Percentiles rank a stretch among this genome's conserved stretches.
Conservation (phyloP, 1,140 invertebrate genomes). For the Limonius californicus region DNA sequence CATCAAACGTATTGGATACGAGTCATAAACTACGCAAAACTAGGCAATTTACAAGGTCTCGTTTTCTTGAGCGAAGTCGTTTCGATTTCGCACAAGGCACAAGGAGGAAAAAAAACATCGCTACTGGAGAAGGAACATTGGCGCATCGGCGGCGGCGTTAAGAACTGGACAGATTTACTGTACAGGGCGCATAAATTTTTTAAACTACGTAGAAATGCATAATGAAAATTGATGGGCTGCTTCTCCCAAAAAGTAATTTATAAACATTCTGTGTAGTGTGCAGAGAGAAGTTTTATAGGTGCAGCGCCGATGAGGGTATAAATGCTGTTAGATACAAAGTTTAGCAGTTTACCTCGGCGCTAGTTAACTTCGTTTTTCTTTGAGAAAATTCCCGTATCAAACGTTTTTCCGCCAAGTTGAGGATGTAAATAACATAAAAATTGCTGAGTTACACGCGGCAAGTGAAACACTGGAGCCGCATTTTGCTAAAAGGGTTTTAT, state of each 20-base stretch:
- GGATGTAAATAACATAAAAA: conserved; percentile 3
- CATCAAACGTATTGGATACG: conserved; percentile 11
- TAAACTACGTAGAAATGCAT: neutral
- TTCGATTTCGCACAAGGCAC: neutral
- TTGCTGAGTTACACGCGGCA: neutral
- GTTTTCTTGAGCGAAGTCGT: neutral
- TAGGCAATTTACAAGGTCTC: neutral
- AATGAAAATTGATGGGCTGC: neutral
- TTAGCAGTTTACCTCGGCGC: too few relatives aligned
- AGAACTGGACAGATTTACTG: neutral
- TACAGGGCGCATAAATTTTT: neutral
- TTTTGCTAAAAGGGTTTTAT: conserved; percentile 3
- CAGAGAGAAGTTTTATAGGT: too few relatives aligned
- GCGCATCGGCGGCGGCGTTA: neutral
- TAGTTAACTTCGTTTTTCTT: conserved; percentile 1
- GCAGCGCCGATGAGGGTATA: neutral
- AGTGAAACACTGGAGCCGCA: neutral
- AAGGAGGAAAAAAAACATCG: neutral
- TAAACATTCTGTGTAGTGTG: too few relatives aligned
- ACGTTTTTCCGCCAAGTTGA: neutral
- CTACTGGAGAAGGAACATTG: neutral
- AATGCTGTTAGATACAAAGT: too few relatives aligned
- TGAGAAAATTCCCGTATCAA: neutral
- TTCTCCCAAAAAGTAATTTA: too few relatives aligned
- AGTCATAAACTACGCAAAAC: conserved; percentile 6